Evolutionary conservation across 2,113 vertebrate species (phyloP).

Genomic region (Naja naja): DNA sequence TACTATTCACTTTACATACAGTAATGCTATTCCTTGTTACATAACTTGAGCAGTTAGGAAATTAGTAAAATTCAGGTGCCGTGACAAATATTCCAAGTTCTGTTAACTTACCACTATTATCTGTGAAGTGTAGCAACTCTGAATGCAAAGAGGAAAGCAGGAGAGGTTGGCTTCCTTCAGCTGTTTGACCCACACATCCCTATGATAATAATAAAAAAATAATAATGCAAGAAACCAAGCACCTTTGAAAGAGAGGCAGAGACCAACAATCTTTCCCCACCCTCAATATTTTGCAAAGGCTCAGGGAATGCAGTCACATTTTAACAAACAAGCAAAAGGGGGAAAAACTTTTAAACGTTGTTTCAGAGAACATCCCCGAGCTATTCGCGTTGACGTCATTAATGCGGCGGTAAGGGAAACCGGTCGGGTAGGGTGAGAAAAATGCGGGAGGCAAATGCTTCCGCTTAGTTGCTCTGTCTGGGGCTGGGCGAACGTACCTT

Average conservation of each 20-base stretch:
- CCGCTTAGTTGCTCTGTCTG: no score
- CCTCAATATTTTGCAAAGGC: background rate
- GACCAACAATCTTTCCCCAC: background rate
- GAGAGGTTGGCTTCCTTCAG: background rate
- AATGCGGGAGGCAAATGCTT: background rate
- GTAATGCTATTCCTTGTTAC: background rate
- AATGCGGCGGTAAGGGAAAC: background rate
- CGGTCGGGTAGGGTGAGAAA: background rate
- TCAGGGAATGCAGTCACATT: background rate
- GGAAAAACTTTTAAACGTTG: background rate
- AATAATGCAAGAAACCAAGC: background rate
- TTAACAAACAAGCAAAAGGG: background rate
- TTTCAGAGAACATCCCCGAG: background rate
- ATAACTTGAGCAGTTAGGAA: background rate
- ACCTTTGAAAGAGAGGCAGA: background rate
- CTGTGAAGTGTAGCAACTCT: background rate
- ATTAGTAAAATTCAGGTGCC: background rate
- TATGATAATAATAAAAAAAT: background rate
- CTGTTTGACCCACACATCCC: slow-evolving; percentile 28
- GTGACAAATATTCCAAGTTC: background rate
- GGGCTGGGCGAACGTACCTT: slow-evolving; percentile 26
- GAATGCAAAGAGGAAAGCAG: background rate
- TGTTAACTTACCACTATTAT: slow-evolving; percentile 45
- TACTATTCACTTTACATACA: background rate
- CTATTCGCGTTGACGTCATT: slow-evolving; percentile 15